Base-by-base conservation (phyloP, 35 echinoderm and acorn worm genomes). In the Diadema setosum region DNA sequence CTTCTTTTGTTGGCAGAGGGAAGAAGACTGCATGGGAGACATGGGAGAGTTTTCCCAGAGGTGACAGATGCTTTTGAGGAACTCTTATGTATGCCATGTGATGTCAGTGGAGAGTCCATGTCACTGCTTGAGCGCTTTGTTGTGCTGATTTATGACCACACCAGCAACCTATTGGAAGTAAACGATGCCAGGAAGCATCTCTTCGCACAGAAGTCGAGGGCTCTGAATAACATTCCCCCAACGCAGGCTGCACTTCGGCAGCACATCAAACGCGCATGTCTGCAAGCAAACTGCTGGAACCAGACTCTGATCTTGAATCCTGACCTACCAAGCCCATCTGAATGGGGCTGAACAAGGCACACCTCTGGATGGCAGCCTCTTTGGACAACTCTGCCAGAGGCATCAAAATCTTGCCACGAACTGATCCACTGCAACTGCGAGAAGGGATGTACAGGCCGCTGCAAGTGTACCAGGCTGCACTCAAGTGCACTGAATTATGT, bases 351-450 rank as follows among this genome's bases (percentile, higher is more conserved):
- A 81, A 83, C 52, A 30, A 63, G 84, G 60, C 39, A 49, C 29
- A 70, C 2, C 8, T 24, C 39, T 81, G 8, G 36, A 26, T 89
- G 75, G 87, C 48, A 82, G 74, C 74, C 50, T 84, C 18, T 37
- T 58, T 93, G 91, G 85, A 93, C 85, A 69, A 88, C 75, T 50
- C 91, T 93, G 18, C 85, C 86, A 2, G 86, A 93, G 70, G 91
- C 86, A 59, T 58, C 85, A 50, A 65, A 93, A 73, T 61, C 86
- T 8, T 93, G 85, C 86, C 74, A 64, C 75, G 91, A 93, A 83
- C 85, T 93, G 29, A 82, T 89, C 14, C 40, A 49, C 7, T 93
- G 85, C 40, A 58, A 61, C 26, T 89, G 91, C 78, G 82, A 82
- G 80, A 93, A 92, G 31, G 67, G 83, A 12, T 91, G 88, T 58